These are phyloP conservation scores for Clepsis dumicolana DNA, from an alignment of 2,888 invertebrate genomes.

Conservation along the genomic window DNA sequence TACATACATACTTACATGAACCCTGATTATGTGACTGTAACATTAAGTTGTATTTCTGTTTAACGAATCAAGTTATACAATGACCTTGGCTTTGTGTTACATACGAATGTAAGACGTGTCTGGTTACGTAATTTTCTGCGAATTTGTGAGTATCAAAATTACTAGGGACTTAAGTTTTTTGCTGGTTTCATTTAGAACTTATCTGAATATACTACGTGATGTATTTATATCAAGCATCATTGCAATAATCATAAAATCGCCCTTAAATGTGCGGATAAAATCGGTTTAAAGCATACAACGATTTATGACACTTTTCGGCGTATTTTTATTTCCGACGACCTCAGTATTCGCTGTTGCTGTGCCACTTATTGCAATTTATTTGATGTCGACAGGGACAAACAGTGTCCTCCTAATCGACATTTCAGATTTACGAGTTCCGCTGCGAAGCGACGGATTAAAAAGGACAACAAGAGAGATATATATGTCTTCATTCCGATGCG, in stretches of 20 bases:
- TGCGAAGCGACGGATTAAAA: constrained; percentile 62
- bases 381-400: constrained; percentile 59
- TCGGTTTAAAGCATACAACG: background rate
- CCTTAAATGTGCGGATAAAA: background rate
- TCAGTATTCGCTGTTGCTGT: constrained; percentile 27
- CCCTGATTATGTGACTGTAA: too few relatives aligned
- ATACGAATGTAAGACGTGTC: background rate
- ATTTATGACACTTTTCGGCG: background rate
- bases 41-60: background rate
- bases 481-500: constrained; percentile 57
- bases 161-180: too few relatives aligned
- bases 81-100: background rate
- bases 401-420: constrained; percentile 65
- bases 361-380: constrained; percentile 70
- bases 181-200: too few relatives aligned
- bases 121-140: too few relatives aligned
- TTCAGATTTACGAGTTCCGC: constrained; percentile 64
- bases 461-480: constrained; percentile 54
- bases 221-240: too few relatives aligned
- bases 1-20: too few relatives aligned
- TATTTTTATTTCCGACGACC: constrained; percentile 1
- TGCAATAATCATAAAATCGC: background rate
- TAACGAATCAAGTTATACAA: background rate
- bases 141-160: too few relatives aligned
- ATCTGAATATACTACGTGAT: too few relatives aligned